Percentiles rank a stretch among this genome's conserved stretches.
Conservation (phyloP, 2,888 invertebrate species). For the Nineta flava region DNA sequence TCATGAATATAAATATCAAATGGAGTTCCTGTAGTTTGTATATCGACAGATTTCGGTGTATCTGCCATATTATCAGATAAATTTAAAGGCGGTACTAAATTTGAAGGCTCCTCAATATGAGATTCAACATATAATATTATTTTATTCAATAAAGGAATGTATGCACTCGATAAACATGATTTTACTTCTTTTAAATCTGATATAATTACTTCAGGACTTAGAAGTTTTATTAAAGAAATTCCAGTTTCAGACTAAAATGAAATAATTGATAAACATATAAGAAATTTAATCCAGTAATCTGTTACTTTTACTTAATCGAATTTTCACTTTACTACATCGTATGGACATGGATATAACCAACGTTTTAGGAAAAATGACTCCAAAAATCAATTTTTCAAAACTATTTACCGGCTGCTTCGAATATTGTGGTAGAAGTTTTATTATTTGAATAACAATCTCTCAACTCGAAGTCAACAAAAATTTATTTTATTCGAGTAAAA, state of each 20-base stretch:
- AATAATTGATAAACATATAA: constrained; percentile 6
- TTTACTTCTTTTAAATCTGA: constrained; percentile 28
- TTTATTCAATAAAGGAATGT: constrained; percentile 28
- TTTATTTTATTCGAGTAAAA: too few species aligned
- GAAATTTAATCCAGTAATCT: too few species aligned
- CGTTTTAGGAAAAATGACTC: too few species aligned
- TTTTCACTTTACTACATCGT: too few species aligned
- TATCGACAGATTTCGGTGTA: not conserved
- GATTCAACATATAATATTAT: constrained; percentile 29
- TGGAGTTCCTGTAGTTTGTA: constrained; percentile 18
- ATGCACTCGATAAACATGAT: constrained; percentile 27
- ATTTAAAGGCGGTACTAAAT: constrained; percentile 30
- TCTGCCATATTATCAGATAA: constrained; percentile 9
- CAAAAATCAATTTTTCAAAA: too few species aligned
- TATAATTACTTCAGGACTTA: constrained; percentile 29
- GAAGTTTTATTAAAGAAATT: constrained; percentile 31
- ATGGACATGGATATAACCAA: too few species aligned
- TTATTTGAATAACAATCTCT: too few species aligned
- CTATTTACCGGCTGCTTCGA: too few species aligned
- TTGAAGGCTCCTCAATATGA: constrained; percentile 24
- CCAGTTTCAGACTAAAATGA: constrained; percentile 36
- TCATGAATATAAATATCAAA: constrained; percentile 20
- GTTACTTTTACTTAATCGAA: too few species aligned
- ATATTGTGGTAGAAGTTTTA: too few species aligned
- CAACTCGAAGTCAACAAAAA: too few species aligned